phyloP scores from a whole-genome alignment of 92 coral and sea anemone genomes.

The Palythoa grandiflora region DNA sequence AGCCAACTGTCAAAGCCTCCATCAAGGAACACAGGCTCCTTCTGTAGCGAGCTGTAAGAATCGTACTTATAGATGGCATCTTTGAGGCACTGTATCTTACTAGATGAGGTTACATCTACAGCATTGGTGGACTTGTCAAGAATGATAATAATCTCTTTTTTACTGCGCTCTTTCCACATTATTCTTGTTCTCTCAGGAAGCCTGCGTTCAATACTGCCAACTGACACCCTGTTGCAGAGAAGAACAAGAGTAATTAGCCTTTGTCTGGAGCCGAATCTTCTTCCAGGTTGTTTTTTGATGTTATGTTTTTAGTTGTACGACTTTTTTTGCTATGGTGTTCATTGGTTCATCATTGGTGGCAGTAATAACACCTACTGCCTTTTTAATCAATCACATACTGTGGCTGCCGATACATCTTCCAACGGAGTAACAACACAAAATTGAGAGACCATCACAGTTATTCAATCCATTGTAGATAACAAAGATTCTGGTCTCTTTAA shows the following conservation, averaged over 20 bases:
- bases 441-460: too few relatives aligned
- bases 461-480: too few relatives aligned
- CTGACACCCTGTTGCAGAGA: slow-evolving; percentile 71
- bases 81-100: slow-evolving; percentile 77
- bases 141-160: slow-evolving; percentile 69
- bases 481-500: too few relatives aligned
- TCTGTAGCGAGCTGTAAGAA: slow-evolving; percentile 72
- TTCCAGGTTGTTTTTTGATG: too few relatives aligned
- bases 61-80: slow-evolving; percentile 92
- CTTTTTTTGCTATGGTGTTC: too few relatives aligned
- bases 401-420: too few relatives aligned
- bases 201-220: slow-evolving; percentile 91
- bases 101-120: slow-evolving; percentile 72
- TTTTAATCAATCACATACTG: too few relatives aligned
- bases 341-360: too few relatives aligned
- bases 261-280: too few relatives aligned
- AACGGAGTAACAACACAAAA: too few relatives aligned
- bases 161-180: slow-evolving; percentile 87
- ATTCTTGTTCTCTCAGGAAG: slow-evolving; percentile 83
- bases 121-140: slow-evolving; percentile 85
- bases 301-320: too few relatives aligned
- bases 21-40: slow-evolving; percentile 90
- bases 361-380: too few relatives aligned
- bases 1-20: slow-evolving; percentile 98
- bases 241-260: not conserved